Evolutionary conservation across 35 echinoderm and acorn worm genomes (phyloP).

Genomic region (Patiria miniata): DNA sequence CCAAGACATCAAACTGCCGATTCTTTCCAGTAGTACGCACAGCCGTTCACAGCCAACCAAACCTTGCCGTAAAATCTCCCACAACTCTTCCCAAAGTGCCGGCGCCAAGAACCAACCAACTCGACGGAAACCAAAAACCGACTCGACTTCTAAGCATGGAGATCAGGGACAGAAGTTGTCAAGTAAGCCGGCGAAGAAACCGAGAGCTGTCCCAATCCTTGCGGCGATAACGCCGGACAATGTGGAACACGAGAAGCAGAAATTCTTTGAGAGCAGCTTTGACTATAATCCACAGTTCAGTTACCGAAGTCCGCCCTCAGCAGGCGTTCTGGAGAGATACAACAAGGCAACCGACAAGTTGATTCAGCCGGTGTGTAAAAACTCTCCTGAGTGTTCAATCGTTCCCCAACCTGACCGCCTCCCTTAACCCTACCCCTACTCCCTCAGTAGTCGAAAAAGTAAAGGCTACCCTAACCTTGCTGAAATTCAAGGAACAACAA

Average conservation of each 20-base stretch:
- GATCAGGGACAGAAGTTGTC: not conserved
- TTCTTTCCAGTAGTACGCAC: not conserved
- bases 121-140: not conserved
- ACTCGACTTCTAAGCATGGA: not conserved
- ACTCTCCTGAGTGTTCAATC: not conserved
- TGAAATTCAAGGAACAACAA: no score
- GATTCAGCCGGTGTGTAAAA: slow-evolving; percentile 59
- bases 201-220: slow-evolving; percentile 60
- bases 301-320: slow-evolving; percentile 68
- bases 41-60: not conserved
- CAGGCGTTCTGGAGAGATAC: slow-evolving; percentile 45
- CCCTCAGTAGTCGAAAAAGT: not conserved
- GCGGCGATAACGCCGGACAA: slow-evolving; percentile 78
- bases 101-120: not conserved
- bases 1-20: not conserved
- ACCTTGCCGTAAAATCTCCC: not conserved
- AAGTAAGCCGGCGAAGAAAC: slow-evolving; percentile 31
- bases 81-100: not conserved
- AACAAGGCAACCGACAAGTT: slow-evolving; percentile 56
- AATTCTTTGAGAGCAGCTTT: slow-evolving; percentile 65
- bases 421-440: not conserved
- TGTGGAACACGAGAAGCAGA: slow-evolving; percentile 68
- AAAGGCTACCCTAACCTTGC: not conserved
- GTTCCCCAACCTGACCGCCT: no score
- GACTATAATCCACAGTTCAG: slow-evolving; percentile 74